Percentiles rank a stretch among this genome's conserved stretches.
Conservation (phyloP, 2,797 vertebrate species). For the Hydrophis major region DNA sequence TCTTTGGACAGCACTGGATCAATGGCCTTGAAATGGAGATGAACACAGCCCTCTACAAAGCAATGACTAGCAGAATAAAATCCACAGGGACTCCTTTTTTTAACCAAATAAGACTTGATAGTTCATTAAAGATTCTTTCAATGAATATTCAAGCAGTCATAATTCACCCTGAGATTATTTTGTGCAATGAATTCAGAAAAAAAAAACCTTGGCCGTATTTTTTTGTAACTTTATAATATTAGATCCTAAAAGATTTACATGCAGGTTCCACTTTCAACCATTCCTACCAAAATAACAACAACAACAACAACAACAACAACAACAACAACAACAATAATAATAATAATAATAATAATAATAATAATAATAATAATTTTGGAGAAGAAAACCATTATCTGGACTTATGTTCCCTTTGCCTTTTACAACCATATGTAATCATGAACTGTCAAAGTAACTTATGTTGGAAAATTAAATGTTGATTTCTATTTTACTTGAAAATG, state of each 20-base stretch:
- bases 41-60: background rate
- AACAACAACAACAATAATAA: background rate
- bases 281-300: background rate
- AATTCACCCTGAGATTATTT: background rate
- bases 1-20: background rate
- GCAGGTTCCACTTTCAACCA: background rate
- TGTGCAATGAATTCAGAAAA: background rate
- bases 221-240: background rate
- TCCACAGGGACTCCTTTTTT: too few species aligned
- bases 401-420: background rate
- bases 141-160: too few species aligned
- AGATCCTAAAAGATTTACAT: background rate
- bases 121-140: background rate
- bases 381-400: background rate
- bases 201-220: background rate
- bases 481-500: background rate
- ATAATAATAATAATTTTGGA: background rate
- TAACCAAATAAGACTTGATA: background rate
- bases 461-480: background rate
- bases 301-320: background rate
- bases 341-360: too few species aligned
- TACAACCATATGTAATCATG: background rate
- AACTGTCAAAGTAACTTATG: background rate
- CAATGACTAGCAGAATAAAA: background rate
- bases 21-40: background rate